Evolutionary conservation across 2,797 vertebrate species (phyloP), one percentile per base, ranked within the genome.

Genomic region (Triplophysa yarkandensis): DNA sequence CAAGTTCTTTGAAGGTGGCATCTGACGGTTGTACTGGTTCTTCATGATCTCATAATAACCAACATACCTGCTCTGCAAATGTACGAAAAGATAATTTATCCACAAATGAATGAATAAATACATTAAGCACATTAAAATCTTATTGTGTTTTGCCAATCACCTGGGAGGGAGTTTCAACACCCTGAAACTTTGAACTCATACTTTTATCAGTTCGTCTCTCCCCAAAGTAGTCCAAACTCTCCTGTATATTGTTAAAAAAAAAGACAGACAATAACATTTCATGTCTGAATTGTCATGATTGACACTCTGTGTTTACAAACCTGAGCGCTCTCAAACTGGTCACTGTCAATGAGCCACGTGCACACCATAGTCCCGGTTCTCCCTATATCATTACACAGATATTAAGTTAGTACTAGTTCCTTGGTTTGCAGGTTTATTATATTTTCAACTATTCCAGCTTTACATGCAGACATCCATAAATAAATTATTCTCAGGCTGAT

Each of bases 91-190:
- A 81, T 21, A 6, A 52, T 10, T 0, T 1, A 27, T 54, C 70
- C 8, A 67, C 43, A 57, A 23, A 19, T n/a, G 21, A 30, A 60
- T 52, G 71, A 72, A 16, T 3, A 21, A 1, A 4, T 34, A 19
- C 25, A 43, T 28, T 65, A 8, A 21, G 32, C 11, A 39, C 3
- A 32, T 17, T 27, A 14, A 11, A 25, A 39, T 68, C 16, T 6
- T 2, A n/a, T 64, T 64, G 0, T 52, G 0, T 2, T 9, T 4
- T 46, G 6, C 36, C 16, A 57, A 71, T 84, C 82, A 98, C 98
- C 93, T 99, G 98, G 64, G 98, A 99, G 4, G 97, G 98, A 16
- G 96, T 99, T 91, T 99, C 98, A 77, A 99, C 93, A 68, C 96
- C 96, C 80, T 99, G 96, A 81, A 94, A 98, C 84, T 99, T 98